Percentiles rank a stretch among this genome's conserved stretches.
These are phyloP conservation scores for Lithosia quadra DNA, from an alignment of 2,888 invertebrate genomes.

Conservation along the genomic window DNA sequence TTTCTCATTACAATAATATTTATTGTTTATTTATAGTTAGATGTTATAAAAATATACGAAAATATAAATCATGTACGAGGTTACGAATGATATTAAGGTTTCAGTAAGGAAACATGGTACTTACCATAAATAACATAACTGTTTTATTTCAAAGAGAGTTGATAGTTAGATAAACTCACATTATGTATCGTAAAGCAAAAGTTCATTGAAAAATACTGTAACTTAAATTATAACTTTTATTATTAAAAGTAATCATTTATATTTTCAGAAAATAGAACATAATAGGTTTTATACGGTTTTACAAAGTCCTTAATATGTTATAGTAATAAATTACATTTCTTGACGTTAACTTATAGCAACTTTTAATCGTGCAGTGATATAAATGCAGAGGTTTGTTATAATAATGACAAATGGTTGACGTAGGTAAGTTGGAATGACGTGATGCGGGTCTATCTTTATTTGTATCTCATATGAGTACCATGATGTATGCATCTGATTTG, in stretches of 20 bases:
- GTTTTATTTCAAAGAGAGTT: no score
- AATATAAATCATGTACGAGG: not conserved
- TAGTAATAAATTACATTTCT: not conserved
- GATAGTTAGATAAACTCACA: no score
- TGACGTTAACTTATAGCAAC: not conserved
- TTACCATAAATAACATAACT: no score
- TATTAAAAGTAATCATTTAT: not conserved
- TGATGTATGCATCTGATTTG: slow-evolving; percentile 18
- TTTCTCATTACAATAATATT: not conserved
- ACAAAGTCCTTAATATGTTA: no score
- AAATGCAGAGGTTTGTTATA: slow-evolving; percentile 50
- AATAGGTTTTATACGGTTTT: no score
- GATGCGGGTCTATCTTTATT: slow-evolving; percentile 66
- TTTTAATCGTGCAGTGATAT: not conserved
- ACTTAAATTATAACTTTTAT: no score
- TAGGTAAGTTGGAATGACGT: slow-evolving; percentile 61
- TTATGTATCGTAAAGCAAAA: no score
- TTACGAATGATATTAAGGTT: no score
- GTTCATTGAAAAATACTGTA: no score
- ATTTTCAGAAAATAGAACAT: not conserved
- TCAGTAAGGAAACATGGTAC: no score
- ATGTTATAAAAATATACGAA: not conserved
- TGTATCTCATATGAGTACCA: slow-evolving; percentile 55
- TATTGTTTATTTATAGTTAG: not conserved
- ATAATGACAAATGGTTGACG: slow-evolving; percentile 66